Conservation (phyloP, 2,888 invertebrate genomes). For the Drosophila parthenogenetica region DNA sequence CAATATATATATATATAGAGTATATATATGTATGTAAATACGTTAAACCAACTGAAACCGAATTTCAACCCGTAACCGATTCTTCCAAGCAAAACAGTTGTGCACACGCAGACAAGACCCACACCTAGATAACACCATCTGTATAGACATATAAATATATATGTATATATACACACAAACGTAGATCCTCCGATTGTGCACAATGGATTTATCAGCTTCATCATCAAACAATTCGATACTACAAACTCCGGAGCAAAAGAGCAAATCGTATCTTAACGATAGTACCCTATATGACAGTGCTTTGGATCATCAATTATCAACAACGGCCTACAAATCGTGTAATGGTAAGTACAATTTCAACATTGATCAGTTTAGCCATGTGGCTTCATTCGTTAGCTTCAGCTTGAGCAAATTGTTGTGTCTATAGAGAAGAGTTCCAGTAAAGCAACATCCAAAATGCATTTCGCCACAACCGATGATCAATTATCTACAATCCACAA, state of each 20-base stretch:
- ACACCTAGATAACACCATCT: slow-evolving; percentile 17
- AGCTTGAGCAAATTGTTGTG: background rate
- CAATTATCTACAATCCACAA: background rate
- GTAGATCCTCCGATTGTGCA: slow-evolving; percentile 46
- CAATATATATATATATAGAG: slow-evolving; percentile 18
- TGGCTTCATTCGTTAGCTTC: slow-evolving; percentile 6
- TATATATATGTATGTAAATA: slow-evolving; percentile 31
- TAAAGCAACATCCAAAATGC: background rate
- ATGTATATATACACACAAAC: slow-evolving; percentile 1
- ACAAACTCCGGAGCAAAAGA: slow-evolving; percentile 49
- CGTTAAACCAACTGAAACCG: slow-evolving; percentile 59
- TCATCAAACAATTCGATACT: slow-evolving; percentile 54
- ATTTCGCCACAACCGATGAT: background rate
- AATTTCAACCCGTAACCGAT: slow-evolving; percentile 70
- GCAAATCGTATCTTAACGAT: slow-evolving; percentile 53
- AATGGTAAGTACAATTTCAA: slow-evolving; percentile 66
- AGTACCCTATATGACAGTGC: slow-evolving; percentile 83
- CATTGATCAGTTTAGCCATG: slow-evolving; percentile 17
- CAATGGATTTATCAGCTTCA: slow-evolving; percentile 68
- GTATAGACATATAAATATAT: slow-evolving; percentile 8
- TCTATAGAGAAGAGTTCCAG: slow-evolving; percentile 11
- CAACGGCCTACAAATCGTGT: slow-evolving; percentile 73
- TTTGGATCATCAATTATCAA: slow-evolving; percentile 76
- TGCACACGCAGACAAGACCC: slow-evolving; percentile 38
- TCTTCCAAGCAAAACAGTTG: slow-evolving; percentile 73